A percentile compares a stretch with the other conserved stretches of the same genome.
These are phyloP conservation scores for Drosophila cardini DNA, from an alignment of 1,140 invertebrate species.

Conservation along the genomic window DNA sequence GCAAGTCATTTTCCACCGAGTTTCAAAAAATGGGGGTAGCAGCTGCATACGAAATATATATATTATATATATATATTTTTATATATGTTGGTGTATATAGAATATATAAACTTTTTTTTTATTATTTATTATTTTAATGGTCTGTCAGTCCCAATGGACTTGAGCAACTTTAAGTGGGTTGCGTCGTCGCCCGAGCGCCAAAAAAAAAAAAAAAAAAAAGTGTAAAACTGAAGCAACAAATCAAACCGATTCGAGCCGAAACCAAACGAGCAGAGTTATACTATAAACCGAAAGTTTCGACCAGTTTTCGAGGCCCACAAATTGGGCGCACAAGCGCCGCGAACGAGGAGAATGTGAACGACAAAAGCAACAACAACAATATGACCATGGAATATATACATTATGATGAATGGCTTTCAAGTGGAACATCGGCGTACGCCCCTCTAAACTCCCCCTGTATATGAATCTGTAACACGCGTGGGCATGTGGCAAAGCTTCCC, in stretches of 20 bases:
- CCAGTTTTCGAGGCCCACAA: conserved; percentile 37
- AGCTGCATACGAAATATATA: conserved; percentile 44
- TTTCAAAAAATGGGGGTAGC: conserved; percentile 76
- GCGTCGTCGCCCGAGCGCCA: conserved; percentile 23
- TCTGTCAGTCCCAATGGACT: conserved; percentile 55
- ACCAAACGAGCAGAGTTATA: no score
- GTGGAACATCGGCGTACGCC: conserved; percentile 62
- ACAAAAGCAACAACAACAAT: conserved; percentile 1
- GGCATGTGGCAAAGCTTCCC: conserved; percentile 46
- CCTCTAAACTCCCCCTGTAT: conserved; percentile 48
- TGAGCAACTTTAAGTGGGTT: conserved; percentile 78
- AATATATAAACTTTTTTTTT: conserved; percentile 4
- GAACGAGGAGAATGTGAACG: conserved; percentile 40
- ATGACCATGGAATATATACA: conserved; percentile 55
- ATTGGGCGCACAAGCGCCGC: conserved; percentile 19
- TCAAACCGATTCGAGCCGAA: conserved; percentile 37
- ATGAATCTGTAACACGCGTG: conserved; percentile 40
- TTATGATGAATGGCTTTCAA: conserved; percentile 81
- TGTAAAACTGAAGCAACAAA: conserved; percentile 9
- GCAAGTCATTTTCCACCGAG: conserved; percentile 59
- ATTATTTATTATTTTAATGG: conserved; percentile 71
- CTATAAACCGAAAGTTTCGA: conserved; percentile 20
- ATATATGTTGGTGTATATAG: not conserved
- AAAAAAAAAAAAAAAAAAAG: no score
- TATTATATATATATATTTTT: conserved; percentile 1